Percentiles rank a stretch among this genome's conserved stretches.
Evolutionary conservation across 2,797 vertebrate species (phyloP).

Genomic region (Enteromius argenteus): DNA sequence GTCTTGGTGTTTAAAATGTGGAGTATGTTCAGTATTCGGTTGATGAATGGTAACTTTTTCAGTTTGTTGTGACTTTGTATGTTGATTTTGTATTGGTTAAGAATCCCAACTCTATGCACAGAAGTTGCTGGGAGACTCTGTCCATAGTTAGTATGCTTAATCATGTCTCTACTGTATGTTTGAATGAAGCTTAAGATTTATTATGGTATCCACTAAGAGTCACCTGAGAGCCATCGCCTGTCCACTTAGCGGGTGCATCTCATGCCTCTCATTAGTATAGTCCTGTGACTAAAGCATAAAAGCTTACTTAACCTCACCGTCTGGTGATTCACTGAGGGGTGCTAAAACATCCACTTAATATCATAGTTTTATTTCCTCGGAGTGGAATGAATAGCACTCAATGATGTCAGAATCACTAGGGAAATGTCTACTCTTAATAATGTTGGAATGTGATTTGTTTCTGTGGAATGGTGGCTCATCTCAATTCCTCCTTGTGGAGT

Average conservation of each 20-base stretch:
- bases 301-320: not conserved
- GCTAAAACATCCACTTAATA: not conserved
- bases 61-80: not conserved
- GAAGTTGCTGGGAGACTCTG: constrained; percentile 21
- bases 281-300: constrained; percentile 48
- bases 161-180: constrained; percentile 34
- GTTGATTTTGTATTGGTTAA: not conserved
- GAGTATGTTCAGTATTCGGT: not conserved
- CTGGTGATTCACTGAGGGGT: constrained; percentile 18
- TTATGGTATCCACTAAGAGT: constrained; percentile 38
- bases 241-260: constrained; percentile 61
- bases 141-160: constrained; percentile 9
- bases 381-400: not conserved
- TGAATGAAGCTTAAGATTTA: constrained; percentile 24
- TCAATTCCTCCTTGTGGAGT: not conserved
- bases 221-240: constrained; percentile 64
- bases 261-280: constrained; percentile 63
- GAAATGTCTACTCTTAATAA: not conserved
- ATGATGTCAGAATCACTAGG: constrained; percentile 17
- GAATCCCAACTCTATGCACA: not conserved
- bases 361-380: not conserved
- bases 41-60: not conserved
- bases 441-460: not conserved
- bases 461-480: constrained; percentile 12
- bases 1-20: not conserved